Evolutionary conservation across 2,888 invertebrate genomes (phyloP), one percentile per base, ranked within the genome.

Genomic region (Epinotia ramella): DNA sequence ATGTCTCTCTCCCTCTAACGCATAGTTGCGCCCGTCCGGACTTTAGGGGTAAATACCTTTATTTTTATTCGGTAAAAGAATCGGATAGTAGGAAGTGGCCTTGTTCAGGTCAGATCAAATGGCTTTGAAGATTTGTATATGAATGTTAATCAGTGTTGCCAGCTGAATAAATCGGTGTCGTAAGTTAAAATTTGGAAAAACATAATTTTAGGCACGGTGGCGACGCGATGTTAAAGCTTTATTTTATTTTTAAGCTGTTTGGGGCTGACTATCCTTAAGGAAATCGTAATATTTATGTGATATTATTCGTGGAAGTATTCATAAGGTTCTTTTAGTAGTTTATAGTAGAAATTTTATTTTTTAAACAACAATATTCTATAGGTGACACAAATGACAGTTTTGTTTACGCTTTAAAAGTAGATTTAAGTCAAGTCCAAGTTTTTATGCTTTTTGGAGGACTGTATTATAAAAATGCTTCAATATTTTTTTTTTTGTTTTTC

Each of bases 401-500:
- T 28, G n/a, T 76, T 71, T 71, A 72, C 67, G 76, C 76, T 76
- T 76, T 72, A 66, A 74, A 69, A 59, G 62, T 72, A 72, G 71
- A 67, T 24, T 76, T 76, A 76, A 79, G 78, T 81, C 81, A 83
- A 86, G 83, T 86, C 84, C 83, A 84, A 84, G 67, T 75, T 81
- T 80, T 81, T 83, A 84, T 87, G 91, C 88, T 91, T 89, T 87
- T 82, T 76, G 84, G 82, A 82, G 81, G 82, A 80, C 70, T 90
- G 88, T 90, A 87, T 87, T 83, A 86, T 89, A 88, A 83, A 84
- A 86, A 88, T 84, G 91, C 91, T 91, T 91, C 84, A 84, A 82
- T n/a, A 86, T 84, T 86, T 86, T 84, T 82, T 85, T 80, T 84
- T 84, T 88, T 87, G 86, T 86, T 87, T 77, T 84, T 88, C 87